Evolutionary conservation across 2,113 vertebrate species (phyloP).

Genomic region (Thinocorus orbignyianus): DNA sequence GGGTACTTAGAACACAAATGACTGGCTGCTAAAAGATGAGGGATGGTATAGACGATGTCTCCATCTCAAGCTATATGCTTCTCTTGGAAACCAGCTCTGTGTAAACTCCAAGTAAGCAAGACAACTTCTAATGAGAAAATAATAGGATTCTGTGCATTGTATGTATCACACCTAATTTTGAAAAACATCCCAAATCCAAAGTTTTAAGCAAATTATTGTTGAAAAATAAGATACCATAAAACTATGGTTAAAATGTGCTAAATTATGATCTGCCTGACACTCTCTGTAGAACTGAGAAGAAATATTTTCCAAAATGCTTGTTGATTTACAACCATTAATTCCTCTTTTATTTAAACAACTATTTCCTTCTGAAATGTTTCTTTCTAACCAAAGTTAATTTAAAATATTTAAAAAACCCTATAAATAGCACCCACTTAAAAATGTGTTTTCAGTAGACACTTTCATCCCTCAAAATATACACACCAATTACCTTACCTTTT

Average conservation of each 20-base stretch:
- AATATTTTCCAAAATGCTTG: background rate
- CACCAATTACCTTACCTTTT: background rate
- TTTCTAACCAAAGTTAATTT: background rate
- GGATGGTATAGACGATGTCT: background rate
- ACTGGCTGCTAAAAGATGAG: background rate
- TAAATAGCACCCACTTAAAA: background rate
- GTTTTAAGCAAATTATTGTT: background rate
- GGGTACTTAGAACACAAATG: background rate
- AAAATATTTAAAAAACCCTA: background rate
- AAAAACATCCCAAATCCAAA: background rate
- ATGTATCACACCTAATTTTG: background rate
- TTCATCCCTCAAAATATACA: background rate
- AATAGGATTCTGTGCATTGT: background rate
- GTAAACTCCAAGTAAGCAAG: background rate
- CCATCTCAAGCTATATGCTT: background rate
- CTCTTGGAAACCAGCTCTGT: background rate
- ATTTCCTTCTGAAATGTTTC: background rate
- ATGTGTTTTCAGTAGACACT: background rate
- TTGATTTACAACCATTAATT: background rate
- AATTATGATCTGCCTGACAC: background rate
- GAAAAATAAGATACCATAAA: background rate
- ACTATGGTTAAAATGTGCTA: background rate
- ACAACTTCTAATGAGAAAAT: background rate
- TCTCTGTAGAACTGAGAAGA: background rate
- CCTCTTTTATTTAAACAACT: background rate